A percentile compares a stretch with the other conserved stretches of the same genome.
These are phyloP conservation scores for Drosophila algonquin DNA, from an alignment of 2,888 invertebrate genomes.

Conservation along the genomic window DNA sequence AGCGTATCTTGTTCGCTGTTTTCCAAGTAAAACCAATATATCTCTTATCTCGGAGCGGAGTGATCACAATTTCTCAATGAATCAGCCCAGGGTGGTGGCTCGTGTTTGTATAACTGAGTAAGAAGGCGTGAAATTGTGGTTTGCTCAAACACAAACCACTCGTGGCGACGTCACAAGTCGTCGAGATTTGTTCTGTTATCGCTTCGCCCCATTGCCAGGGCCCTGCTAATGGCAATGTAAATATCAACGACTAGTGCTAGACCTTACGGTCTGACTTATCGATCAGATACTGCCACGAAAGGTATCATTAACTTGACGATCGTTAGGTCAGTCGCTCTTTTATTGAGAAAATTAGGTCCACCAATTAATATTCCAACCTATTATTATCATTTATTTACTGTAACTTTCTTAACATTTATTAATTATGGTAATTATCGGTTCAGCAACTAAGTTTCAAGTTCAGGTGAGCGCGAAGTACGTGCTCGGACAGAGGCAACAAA, in stretches of 20 bases:
- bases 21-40: conserved; percentile 7
- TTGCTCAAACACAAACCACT: conserved; percentile 27
- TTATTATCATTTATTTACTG: neutral
- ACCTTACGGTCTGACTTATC: conserved; percentile 5
- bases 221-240: conserved; percentile 37
- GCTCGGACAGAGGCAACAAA: conserved; percentile 7
- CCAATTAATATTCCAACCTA: too few species aligned
- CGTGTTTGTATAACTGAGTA: neutral
- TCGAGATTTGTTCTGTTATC: conserved; percentile 5
- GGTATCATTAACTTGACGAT: neutral
- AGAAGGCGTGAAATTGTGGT: conserved; percentile 38
- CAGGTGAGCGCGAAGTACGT: neutral
- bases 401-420: neutral
- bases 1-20: neutral
- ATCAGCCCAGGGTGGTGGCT: conserved; percentile 15
- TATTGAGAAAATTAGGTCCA: neutral
- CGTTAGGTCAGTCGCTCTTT: neutral
- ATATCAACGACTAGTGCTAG: too few species aligned
- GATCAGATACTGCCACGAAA: neutral
- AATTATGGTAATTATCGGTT: neutral
- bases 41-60: neutral
- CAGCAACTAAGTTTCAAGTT: neutral
- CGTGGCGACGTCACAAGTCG: conserved; percentile 31
- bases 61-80: neutral
- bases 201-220: conserved; percentile 19